A percentile compares a stretch with the other conserved stretches of the same genome.
These are phyloP conservation scores for Daphoenositta chrysoptera DNA, from an alignment of 2,113 vertebrate genomes.

Conservation along the genomic window DNA sequence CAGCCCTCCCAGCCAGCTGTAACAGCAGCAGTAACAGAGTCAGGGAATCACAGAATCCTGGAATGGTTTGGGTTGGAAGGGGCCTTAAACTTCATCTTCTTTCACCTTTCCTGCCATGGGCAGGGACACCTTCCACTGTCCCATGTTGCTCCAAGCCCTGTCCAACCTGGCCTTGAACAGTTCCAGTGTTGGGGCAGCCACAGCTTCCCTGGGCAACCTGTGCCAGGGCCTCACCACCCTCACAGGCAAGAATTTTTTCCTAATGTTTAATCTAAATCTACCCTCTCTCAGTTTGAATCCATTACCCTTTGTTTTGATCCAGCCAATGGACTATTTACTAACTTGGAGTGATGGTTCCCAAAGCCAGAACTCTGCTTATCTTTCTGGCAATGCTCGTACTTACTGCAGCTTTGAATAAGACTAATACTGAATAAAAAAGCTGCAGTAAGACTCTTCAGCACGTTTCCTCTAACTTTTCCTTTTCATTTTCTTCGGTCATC, in stretches of 20 bases:
- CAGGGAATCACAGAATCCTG: neutral
- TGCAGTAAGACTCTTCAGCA: neutral
- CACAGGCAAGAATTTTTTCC: neutral
- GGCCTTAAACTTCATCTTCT: neutral
- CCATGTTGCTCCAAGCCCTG: neutral
- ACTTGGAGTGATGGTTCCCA: neutral
- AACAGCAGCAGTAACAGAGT: neutral
- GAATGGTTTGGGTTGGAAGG: neutral
- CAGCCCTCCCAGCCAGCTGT: neutral
- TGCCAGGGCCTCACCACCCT: neutral
- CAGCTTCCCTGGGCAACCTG: neutral
- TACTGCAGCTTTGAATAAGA: neutral
- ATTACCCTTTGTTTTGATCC: neutral
- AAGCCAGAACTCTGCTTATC: neutral
- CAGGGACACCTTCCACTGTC: fast-evolving
- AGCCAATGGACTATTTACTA: neutral
- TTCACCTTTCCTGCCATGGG: neutral
- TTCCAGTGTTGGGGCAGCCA: neutral
- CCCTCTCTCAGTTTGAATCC: neutral
- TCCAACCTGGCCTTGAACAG: neutral
- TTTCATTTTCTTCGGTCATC: neutral
- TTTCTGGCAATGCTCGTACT: neutral
- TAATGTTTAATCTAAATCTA: neutral
- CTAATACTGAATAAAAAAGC: neutral
- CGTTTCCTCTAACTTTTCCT: neutral